Evolutionary conservation across 35 echinoderm and acorn worm species (phyloP), one percentile per base, ranked within the genome.

Genomic region (Eucidaris tribuloides): DNA sequence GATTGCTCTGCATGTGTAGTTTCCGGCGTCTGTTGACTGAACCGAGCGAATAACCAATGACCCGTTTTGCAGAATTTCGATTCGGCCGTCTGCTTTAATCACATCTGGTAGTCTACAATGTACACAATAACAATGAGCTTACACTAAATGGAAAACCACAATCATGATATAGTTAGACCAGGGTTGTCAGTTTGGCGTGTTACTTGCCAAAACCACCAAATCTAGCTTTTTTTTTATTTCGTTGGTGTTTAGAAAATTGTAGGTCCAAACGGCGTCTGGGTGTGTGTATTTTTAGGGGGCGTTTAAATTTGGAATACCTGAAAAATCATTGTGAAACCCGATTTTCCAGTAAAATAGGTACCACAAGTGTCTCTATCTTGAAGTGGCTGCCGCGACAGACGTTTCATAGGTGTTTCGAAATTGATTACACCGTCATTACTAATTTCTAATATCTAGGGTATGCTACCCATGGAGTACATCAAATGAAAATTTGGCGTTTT

Each of bases 1-100:
- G n/a, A 77, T 72, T 3, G 96, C 96, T 45, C 82, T 72, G 45
- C 96, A 99, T 1, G 91, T 87, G 81, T 99, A 99, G 22, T 89
- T 99, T n/a, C 90, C 96, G 0, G 91, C 86, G 38, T 97, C 89
- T 2, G 72, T 57, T 11, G 89, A 81, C 48, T 81, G 71, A 0
- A 81, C 62, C n/a, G 55, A 42, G 31, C 77, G 42, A 42, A 99
- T 93, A 4, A 86, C 43, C 4, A 99, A 71, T 41, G 89, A 89
- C 45, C 96, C 96, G 57, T 93, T 93, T 5, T 55, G 2, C 0
- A 99, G 72, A 27, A 93, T 54, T 19, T 79, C 61, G 5, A 87
- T 70, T 4, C 80, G 86, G 11, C 84, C 87, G 37, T 83, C 65
- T 19, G 83, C 32, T 78, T 77, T 62, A 20, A 99, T 65, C 27